Conservation (phyloP, 2,888 invertebrate genomes). For the Coecobrya sp. region DNA sequence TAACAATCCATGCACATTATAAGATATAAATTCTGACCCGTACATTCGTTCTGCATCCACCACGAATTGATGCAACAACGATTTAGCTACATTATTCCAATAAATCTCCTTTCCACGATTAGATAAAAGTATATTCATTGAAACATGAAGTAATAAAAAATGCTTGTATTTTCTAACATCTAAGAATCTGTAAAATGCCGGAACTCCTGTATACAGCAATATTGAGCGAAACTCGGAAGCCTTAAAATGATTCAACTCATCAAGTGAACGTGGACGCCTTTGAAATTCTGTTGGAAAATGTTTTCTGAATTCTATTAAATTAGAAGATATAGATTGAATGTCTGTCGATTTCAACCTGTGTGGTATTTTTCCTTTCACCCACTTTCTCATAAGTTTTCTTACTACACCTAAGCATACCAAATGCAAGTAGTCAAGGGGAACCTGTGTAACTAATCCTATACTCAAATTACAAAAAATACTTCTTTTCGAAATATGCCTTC, state of each 20-base stretch:
- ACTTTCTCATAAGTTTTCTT: not conserved
- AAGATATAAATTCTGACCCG: conserved; percentile 50
- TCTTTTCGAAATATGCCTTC: not conserved
- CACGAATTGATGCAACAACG: conserved; percentile 38
- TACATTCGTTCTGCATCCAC: not conserved
- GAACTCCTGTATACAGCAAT: conserved; percentile 54
- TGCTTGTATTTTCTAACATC: not conserved
- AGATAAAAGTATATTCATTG: conserved; percentile 66
- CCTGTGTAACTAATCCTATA: not conserved
- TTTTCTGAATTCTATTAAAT: not conserved
- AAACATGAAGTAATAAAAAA: conserved; percentile 54
- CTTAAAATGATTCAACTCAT: conserved; percentile 57
- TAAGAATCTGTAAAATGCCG: conserved; percentile 23
- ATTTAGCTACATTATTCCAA: conserved; percentile 58
- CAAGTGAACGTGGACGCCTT: conserved; percentile 27
- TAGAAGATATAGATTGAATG: not conserved
- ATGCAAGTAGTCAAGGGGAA: not conserved
- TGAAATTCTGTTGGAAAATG: conserved; percentile 60
- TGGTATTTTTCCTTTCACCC: not conserved
- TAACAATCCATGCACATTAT: conserved; percentile 70
- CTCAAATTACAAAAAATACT: not conserved
- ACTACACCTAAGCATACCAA: not conserved
- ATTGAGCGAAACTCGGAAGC: conserved; percentile 7
- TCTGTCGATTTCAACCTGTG: not conserved
- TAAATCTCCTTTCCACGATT: not conserved